Evolutionary conservation across 2,113 vertebrate genomes (phyloP), one percentile per base, ranked within the genome.

Genomic region (Burhinus oedicnemus): DNA sequence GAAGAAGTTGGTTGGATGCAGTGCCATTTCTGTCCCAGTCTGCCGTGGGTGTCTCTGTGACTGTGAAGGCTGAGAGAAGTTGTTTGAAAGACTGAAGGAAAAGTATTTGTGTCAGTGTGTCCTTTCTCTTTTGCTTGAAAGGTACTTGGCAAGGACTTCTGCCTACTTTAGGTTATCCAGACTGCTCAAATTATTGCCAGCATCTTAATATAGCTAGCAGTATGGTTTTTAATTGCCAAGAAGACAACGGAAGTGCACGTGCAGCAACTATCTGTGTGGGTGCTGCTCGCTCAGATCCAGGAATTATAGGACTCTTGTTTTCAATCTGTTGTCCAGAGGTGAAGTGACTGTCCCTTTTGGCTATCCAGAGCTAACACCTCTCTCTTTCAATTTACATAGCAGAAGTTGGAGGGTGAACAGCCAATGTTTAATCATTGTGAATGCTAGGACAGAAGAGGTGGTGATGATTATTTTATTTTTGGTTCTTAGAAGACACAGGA

Each of bases 231-330:
- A 52, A 19, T 66, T 87, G n/a, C n/a, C 15, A 25, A 29, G 40
- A 70, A 70, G 51, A 54, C 13, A n/a, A 2, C 6, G 0, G 22
- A 70, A 62, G 12, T 87, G 21, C 19, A 25, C 0, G 1, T n/a
- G 12, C 15, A 79, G 16, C 44, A 26, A 29, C 4, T 70, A 21
- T 11, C 34, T 75, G 44, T 70, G 38, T 15, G 18, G 32, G 19
- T 64, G 17, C 32, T 7, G 4, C 19, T 84, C 0, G 0, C 30
- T 69, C 22, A 62, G 34, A 68, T 72, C 16, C 32, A 64, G 61
- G 19, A 71, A 25, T 75, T 78, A 36, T 1, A 16, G 32, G 12
- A 5, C 6, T 69, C 6, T 75, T 58, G 9, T 47, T 92, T 54
- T 38, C 49, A 83, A 64, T 21, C 26, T 1, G 1, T 71, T 7